A percentile compares a stretch with the other conserved stretches of the same genome.
These are phyloP conservation scores for Lasioglossum marginatum DNA, from an alignment of 2,888 invertebrate species.

Conservation along the genomic window DNA sequence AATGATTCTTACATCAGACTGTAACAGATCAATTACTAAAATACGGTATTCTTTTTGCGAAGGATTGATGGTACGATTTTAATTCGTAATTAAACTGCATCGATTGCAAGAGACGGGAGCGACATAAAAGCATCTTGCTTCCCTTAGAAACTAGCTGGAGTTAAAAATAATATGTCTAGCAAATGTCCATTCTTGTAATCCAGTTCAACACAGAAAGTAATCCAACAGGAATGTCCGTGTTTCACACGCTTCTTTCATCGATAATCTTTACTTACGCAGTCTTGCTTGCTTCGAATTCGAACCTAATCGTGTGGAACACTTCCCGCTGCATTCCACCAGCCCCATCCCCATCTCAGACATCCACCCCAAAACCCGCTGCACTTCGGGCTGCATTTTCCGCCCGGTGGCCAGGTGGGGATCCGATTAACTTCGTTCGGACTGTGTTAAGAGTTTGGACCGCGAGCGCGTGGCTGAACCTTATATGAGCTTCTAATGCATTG, in stretches of 20 bases:
- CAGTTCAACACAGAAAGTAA: too few species aligned
- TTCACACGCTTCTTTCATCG: neutral
- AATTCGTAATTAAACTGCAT: neutral
- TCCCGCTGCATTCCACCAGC: neutral
- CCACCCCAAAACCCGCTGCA: neutral
- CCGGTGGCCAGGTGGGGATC: constrained; percentile 11
- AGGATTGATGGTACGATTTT: neutral
- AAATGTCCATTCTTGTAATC: too few species aligned
- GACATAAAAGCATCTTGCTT: too few species aligned
- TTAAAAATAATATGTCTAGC: too few species aligned
- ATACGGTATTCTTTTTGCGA: neutral
- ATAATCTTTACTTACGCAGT: too few species aligned
- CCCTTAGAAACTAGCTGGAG: too few species aligned
- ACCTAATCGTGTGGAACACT: neutral
- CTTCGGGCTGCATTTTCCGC: neutral
- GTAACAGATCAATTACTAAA: neutral
- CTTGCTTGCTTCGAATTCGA: neutral
- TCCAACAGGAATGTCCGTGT: too few species aligned
- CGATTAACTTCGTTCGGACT: constrained; percentile 47
- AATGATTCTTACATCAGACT: neutral
- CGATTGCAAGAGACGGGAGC: too few species aligned
- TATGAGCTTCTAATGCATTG: constrained; percentile 83
- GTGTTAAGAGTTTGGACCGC: constrained; percentile 54
- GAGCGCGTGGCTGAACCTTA: constrained; percentile 75
- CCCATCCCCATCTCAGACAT: neutral